Evolutionary conservation across 2,888 invertebrate species (phyloP), one percentile per base, ranked within the genome.

Genomic region (Drosophila barbarae): DNA sequence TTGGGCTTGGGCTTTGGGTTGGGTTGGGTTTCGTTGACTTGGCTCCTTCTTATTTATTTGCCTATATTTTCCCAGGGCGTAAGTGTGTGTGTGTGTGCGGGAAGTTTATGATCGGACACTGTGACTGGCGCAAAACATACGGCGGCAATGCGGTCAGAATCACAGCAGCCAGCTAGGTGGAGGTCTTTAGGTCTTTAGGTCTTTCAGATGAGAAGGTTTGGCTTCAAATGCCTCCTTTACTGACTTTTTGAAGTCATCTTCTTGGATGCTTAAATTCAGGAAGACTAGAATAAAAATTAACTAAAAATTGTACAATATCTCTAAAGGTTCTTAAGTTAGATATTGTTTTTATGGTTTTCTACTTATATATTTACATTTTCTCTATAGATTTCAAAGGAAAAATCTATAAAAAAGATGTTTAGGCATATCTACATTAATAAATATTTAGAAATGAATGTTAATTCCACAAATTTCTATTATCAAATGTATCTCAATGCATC

Each of bases 91-190:
- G 44, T 39, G 69, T 59, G 51, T 41, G 53, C 39, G 47, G 39
- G 63, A 78, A 76, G 78, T 83, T 83, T 80, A 80, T 81, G 81
- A 81, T 81, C 76, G 71, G 72, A 72, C 66, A 84, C 75, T 79
- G 82, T 72, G 71, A 73, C 59, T 78, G 79, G 81, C 79, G 69
- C 74, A 58, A 52, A 79, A 64, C 84, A 81, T 84, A 81, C 59
- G 81, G 73, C 39, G 63, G 56, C 67, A 73, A 61, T 76, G 73
- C 63, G 73, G 76, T 65, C 59, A 73, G 64, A 79, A 77, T 76
- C 64, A 41, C 71, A 76, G 63, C 34, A 59, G 57, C 30, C 30
- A 51, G 39, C n/a, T 9, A n/a, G 26, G n/a, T n/a, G n/a, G n/a
- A n/a, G n/a, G n/a, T n/a, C n/a, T n/a, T n/a, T n/a, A n/a, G n/a